phyloP scores from a whole-genome alignment of 2,113 vertebrate genomes.

The Aramus guarauna region DNA sequence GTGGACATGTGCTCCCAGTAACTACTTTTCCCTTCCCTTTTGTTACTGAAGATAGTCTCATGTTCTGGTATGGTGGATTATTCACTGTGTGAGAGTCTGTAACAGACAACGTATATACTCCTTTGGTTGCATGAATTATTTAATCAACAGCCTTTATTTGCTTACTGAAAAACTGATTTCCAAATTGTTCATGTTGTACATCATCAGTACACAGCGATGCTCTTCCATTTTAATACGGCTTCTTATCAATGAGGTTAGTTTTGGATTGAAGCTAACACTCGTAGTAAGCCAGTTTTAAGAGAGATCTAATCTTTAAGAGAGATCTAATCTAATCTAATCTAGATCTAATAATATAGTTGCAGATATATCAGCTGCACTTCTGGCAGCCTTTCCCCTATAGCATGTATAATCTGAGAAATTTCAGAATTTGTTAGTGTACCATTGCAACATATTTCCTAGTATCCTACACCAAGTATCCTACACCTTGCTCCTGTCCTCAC shows the following conservation, averaged over 20 bases:
- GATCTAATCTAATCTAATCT: too few relatives aligned
- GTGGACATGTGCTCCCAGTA: neutral
- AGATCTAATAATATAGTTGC: neutral
- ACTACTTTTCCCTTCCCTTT: neutral
- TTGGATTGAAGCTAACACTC: neutral
- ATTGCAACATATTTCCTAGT: neutral
- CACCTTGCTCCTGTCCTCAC: neutral
- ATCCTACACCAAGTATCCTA: neutral
- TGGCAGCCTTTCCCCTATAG: neutral
- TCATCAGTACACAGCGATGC: neutral
- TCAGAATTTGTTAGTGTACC: neutral
- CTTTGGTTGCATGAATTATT: fast-evolving
- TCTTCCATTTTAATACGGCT: neutral
- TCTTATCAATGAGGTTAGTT: neutral
- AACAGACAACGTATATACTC: neutral
- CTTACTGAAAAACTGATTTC: neutral
- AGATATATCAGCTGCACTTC: neutral
- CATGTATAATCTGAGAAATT: neutral
- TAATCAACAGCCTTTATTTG: neutral
- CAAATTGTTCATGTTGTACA: neutral
- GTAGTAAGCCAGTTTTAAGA: neutral
- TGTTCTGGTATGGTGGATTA: neutral
- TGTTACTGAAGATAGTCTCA: neutral
- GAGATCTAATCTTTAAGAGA: too few relatives aligned
- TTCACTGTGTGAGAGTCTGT: neutral